Conservation (phyloP, 2,888 invertebrate genomes). For the Erynnis tages region DNA sequence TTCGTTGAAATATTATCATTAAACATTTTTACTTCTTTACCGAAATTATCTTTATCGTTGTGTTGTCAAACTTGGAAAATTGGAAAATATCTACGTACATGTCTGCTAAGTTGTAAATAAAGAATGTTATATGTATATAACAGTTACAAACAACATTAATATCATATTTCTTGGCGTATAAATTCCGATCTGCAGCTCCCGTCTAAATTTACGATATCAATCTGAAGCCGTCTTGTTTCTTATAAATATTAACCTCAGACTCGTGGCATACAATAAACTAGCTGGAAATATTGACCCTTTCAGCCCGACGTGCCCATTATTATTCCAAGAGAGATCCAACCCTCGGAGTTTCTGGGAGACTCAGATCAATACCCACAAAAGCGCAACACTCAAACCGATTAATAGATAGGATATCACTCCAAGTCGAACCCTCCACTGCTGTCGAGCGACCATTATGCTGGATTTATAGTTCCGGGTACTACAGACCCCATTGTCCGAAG, state of each 20-base stretch:
- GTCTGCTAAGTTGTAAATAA: no score
- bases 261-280: not conserved
- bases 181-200: no score
- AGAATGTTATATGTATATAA: no score
- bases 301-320: not conserved
- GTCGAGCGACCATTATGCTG: slow-evolving; percentile 23
- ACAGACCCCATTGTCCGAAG: slow-evolving; percentile 40
- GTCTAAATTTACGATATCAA: no score
- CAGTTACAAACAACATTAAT: not conserved
- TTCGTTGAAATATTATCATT: no score
- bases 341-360: not conserved
- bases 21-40: no score
- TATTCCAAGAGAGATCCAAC: slow-evolving; percentile 1
- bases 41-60: no score
- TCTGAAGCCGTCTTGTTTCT: no score
- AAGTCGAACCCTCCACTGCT: slow-evolving; percentile 24
- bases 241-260: no score
- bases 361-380: slow-evolving; percentile 22
- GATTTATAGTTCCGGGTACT: slow-evolving; percentile 28
- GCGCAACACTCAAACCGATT: slow-evolving; percentile 26
- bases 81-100: no score
- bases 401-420: slow-evolving; percentile 26
- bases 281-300: not conserved
- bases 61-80: no score
- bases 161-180: no score